Evolutionary conservation across 2,113 vertebrate species (phyloP).

Genomic region (Nanger granti): DNA sequence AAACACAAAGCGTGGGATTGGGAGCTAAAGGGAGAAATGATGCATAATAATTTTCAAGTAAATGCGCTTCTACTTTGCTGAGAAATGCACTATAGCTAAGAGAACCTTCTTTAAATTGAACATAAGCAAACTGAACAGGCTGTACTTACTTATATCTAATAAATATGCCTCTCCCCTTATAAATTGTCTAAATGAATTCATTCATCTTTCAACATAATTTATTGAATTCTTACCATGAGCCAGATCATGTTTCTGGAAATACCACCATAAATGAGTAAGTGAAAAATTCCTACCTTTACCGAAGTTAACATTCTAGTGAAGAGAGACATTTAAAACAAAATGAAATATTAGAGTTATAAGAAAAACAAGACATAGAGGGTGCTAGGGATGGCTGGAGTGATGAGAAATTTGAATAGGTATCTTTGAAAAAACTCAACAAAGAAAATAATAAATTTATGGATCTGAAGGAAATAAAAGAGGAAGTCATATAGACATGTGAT

Average conservation of each 20-base stretch:
- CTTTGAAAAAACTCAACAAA: background rate
- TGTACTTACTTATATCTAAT: background rate
- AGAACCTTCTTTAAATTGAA: background rate
- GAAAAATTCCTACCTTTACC: background rate
- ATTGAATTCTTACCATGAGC: background rate
- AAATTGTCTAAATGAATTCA: background rate
- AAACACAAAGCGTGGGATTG: background rate
- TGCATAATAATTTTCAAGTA: background rate
- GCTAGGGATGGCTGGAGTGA: background rate
- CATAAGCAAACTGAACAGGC: background rate
- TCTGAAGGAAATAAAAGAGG: background rate
- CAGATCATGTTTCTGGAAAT: background rate
- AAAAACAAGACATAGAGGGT: background rate
- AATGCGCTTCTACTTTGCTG: background rate
- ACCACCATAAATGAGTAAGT: background rate
- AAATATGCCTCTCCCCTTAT: background rate
- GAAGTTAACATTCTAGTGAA: background rate
- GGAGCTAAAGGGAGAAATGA: background rate
- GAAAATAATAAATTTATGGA: background rate
- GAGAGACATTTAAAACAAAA: background rate
- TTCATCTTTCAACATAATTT: background rate
- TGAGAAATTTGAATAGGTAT: background rate
- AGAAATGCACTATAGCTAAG: background rate
- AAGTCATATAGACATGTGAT: background rate
- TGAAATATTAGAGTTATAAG: background rate